phyloP scores from a whole-genome alignment of 64 coral and sea anemone species.

The Exaiptasia diaphana region DNA sequence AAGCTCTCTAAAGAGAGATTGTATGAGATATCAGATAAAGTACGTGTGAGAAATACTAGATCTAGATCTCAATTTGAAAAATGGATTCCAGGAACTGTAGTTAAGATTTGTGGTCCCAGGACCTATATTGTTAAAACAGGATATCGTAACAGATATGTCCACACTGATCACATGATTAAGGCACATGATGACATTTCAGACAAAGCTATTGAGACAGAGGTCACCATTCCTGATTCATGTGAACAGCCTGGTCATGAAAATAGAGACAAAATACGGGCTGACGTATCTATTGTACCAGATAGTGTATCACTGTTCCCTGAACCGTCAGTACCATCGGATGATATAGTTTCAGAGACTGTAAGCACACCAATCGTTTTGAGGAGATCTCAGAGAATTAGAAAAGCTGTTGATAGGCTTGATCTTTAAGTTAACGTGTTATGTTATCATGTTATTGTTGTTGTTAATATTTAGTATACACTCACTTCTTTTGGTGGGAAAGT shows the following conservation, averaged over 20 bases:
- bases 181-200: slow-evolving; percentile 50
- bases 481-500: no score
- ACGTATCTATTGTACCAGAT: neutral
- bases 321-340: neutral
- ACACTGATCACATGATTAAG: slow-evolving; percentile 64
- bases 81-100: slow-evolving; percentile 60
- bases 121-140: slow-evolving; percentile 70
- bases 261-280: neutral
- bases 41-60: slow-evolving; percentile 59
- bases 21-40: slow-evolving; percentile 31
- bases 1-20: slow-evolving; percentile 31
- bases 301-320: neutral
- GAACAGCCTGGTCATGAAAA: slow-evolving; percentile 1
- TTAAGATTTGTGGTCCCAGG: slow-evolving; percentile 72
- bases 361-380: slow-evolving; percentile 1
- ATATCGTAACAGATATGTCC: slow-evolving; percentile 47
- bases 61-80: slow-evolving; percentile 28
- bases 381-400: slow-evolving; percentile 58
- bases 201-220: neutral
- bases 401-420: slow-evolving; percentile 51
- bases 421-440: neutral
- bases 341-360: neutral
- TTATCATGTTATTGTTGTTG: neutral
- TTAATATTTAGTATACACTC: no score
- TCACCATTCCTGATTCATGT: slow-evolving; percentile 45